These are phyloP conservation scores for Colius striatus DNA, from an alignment of 2,113 vertebrate species.

Conservation along the genomic window DNA sequence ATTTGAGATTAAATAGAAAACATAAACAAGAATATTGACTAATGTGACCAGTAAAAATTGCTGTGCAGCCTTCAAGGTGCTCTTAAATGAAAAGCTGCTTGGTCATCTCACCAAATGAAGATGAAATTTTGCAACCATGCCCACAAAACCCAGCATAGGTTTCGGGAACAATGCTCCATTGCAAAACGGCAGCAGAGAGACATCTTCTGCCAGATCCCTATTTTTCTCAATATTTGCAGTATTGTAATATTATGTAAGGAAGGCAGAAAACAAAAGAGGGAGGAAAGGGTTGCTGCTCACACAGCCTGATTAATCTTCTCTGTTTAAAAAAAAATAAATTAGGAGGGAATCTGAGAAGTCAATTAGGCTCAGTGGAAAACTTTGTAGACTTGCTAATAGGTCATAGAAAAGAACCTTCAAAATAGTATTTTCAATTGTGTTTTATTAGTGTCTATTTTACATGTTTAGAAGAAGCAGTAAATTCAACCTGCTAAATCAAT, in stretches of 20 bases:
- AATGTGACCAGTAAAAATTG: neutral
- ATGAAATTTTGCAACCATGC: constrained; percentile 4
- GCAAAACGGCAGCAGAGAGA: constrained; percentile 24
- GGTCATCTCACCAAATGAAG: neutral
- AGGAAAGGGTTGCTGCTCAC: constrained; percentile 17
- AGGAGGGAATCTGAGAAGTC: neutral
- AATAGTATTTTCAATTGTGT: neutral
- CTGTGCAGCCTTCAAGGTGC: neutral
- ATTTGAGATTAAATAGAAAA: neutral
- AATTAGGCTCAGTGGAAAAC: neutral
- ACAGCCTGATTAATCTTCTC: neutral
- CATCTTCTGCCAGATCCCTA: neutral
- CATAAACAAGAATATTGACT: neutral
- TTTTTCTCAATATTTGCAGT: neutral
- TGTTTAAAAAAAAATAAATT: neutral
- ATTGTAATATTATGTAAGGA: constrained; percentile 35
- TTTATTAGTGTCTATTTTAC: neutral
- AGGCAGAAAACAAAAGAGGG: constrained; percentile 35
- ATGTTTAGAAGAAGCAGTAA: neutral
- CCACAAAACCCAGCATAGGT: neutral
- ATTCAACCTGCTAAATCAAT: neutral
- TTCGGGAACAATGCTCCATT: constrained; percentile 4
- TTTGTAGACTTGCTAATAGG: neutral
- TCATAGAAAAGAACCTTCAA: neutral
- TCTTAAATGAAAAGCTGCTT: neutral